Conservation (phyloP, 1,140 invertebrate genomes). For the Drosophila sturtevanti region DNA sequence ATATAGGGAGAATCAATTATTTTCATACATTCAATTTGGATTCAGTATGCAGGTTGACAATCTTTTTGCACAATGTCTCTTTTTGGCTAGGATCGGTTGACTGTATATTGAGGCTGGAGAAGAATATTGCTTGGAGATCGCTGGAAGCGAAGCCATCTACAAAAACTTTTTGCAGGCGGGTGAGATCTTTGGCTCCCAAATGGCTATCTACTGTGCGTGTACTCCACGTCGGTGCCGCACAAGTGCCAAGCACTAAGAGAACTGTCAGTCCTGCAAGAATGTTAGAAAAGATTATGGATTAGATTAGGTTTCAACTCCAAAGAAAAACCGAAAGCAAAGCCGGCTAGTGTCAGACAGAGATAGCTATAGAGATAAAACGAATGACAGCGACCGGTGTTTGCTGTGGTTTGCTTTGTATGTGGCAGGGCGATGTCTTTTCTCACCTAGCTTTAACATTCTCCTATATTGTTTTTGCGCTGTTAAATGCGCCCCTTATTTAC, state of each 20-base stretch:
- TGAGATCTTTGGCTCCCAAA: constrained; percentile 64
- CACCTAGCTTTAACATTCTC: constrained; percentile 72
- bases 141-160: constrained; percentile 72
- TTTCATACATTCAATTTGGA: constrained; percentile 79
- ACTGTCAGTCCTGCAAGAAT: constrained; percentile 50
- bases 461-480: constrained; percentile 50
- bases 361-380: constrained; percentile 13
- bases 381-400: constrained; percentile 55
- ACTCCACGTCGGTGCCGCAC: constrained; percentile 40
- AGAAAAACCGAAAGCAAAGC: constrained; percentile 13
- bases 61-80: constrained; percentile 62
- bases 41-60: constrained; percentile 58
- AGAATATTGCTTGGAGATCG: constrained; percentile 79
- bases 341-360: constrained; percentile 55
- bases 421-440: constrained; percentile 3
- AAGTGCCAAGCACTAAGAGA: constrained; percentile 49
- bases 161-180: constrained; percentile 77
- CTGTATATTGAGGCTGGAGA: constrained; percentile 70
- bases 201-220: constrained; percentile 71
- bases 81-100: constrained; percentile 60
- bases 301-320: constrained; percentile 4
- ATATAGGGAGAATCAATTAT: neutral
- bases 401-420: neutral
- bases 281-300: neutral
- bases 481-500: constrained; percentile 59